Evolutionary conservation across 2,797 vertebrate genomes (phyloP), one percentile per base, ranked within the genome.

Genomic region (Micromesistius poutassou): DNA sequence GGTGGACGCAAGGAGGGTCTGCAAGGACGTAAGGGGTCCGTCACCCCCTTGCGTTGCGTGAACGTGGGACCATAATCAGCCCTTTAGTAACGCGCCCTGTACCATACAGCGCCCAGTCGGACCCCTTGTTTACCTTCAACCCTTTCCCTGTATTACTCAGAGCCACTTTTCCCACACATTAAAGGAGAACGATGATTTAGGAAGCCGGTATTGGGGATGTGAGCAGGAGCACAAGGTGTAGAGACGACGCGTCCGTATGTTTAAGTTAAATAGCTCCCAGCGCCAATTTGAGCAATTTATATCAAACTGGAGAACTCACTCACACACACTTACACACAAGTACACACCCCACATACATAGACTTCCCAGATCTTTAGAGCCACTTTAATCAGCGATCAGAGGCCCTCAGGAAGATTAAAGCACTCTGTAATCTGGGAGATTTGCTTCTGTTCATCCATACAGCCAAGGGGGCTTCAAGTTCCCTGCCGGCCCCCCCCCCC

Each of bases 201-300:
- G 55, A 9, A 62, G 55, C 22, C 25, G 5, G 22, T 8, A 25
- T n/a, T 25, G 8, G 22, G 22, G 22, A 62, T 9, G 55, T n/a
- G 55, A 62, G 55, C 8, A 9, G 55, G 25, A 62, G 14, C 46
- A 22, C 46, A 50, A 22, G 46, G 22, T 62, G n/a, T 25, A 62
- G n/a, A 25, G 22, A 62, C 19, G 6, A 62, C 50, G 4, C 42
- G 16, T 16, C 0, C 40, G 5, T 35, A 25, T 22, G 25, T n/a
- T 50, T 19, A 50, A 19, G 66, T 14, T 70, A 4, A 75, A 74
- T 12, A 16, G 28, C 77, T 72, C 77, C 75, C 72, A 83, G 40
- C 74, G 78, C 82, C 84, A 91, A 89, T 93, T 91, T 90, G 1
- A 83, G 77, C 90, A 93, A 91, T 90, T 91, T 88, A 83, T 77